A percentile compares a stretch with the other conserved stretches of the same genome.
Conservation (phyloP, 1,140 invertebrate species). For the Drosophila orosa region DNA sequence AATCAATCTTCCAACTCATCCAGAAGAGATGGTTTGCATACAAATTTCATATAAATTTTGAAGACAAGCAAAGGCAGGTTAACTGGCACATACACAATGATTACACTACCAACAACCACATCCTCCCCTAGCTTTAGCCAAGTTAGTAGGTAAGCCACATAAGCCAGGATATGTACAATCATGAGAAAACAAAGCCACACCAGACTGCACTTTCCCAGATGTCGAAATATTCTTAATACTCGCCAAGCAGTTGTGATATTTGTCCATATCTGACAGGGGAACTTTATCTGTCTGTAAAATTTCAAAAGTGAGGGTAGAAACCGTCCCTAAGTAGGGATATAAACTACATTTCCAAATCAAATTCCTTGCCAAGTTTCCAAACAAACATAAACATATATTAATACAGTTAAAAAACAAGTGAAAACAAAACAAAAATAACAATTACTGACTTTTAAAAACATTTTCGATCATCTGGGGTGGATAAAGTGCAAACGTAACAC, state of each 20-base stretch:
- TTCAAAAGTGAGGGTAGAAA: neutral
- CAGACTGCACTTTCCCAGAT: neutral
- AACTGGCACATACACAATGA: constrained; percentile 14
- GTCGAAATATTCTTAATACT: neutral
- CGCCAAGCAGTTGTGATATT: neutral
- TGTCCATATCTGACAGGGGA: too few relatives aligned
- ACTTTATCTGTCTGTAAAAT: neutral
- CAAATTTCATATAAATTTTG: neutral
- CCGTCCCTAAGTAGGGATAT: neutral
- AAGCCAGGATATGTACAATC: constrained; percentile 6
- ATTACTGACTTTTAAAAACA: neutral
- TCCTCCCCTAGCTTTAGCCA: neutral
- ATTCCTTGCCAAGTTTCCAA: neutral
- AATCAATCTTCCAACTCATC: neutral
- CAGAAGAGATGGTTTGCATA: neutral
- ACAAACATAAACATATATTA: neutral
- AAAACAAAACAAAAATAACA: neutral
- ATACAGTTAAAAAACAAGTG: neutral
- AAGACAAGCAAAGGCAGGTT: neutral
- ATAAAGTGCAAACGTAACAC: neutral
- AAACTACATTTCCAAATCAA: neutral
- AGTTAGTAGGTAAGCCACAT: constrained; percentile 3
- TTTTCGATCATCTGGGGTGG: neutral
- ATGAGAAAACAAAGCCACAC: neutral
- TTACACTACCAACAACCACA: constrained; percentile 9